Evolutionary conservation across 2,888 invertebrate genomes (phyloP).

Genomic region (Lordiphosa andalusiaca): DNA sequence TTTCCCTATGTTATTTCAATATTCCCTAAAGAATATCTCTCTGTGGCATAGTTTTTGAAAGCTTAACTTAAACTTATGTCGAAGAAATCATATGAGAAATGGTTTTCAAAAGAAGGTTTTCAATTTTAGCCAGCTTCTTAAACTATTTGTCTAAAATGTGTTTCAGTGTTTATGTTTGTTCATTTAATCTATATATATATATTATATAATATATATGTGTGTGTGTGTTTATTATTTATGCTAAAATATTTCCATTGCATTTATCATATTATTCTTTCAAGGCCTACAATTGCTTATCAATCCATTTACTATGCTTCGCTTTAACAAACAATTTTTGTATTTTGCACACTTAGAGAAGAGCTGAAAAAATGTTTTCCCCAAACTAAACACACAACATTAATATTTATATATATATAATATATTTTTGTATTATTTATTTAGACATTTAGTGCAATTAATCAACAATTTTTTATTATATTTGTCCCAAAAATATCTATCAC

Average conservation of each 20-base stretch:
- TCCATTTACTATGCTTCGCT: slow-evolving; percentile 12
- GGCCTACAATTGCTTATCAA: slow-evolving; percentile 64
- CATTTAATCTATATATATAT: slow-evolving; percentile 12
- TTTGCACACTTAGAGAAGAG: slow-evolving; percentile 13
- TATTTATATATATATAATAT: slow-evolving; percentile 1
- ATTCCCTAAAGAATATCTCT: too few species aligned
- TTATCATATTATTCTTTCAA: slow-evolving; percentile 28
- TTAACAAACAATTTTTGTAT: slow-evolving; percentile 3
- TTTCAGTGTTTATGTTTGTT: neutral
- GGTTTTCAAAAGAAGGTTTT: too few species aligned
- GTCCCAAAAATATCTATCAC: too few species aligned
- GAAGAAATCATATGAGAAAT: too few species aligned
- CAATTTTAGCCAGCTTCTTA: too few species aligned
- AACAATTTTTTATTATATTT: too few species aligned
- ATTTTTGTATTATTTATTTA: slow-evolving; percentile 15
- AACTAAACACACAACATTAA: slow-evolving; percentile 18
- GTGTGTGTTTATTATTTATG: too few species aligned
- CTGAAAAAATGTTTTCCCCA: slow-evolving; percentile 4
- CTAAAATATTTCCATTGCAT: slow-evolving; percentile 19
- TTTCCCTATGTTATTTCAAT: too few species aligned
- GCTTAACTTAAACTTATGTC: too few species aligned
- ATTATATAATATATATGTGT: too few species aligned
- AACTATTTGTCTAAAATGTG: too few species aligned
- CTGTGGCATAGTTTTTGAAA: too few species aligned
- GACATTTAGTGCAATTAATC: slow-evolving; percentile 31